Evolutionary conservation across 2,797 vertebrate species (phyloP), one percentile per base, ranked within the genome.

Genomic region (Selene dorsalis): DNA sequence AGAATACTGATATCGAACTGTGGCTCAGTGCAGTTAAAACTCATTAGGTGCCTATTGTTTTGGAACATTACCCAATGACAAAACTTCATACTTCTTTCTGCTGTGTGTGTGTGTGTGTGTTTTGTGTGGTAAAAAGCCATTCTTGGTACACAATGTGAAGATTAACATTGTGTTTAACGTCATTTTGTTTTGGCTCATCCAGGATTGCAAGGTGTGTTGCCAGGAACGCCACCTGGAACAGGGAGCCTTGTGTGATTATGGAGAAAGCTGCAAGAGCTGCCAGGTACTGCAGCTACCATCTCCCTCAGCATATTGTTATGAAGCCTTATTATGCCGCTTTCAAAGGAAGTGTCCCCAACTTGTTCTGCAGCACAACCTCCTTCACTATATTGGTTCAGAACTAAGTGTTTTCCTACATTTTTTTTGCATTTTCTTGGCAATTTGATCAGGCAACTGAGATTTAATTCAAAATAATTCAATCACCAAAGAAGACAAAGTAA

Each of bases 141-240:
- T 72, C 10, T 63, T 59, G 20, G 32, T 38, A 47, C 38, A 74
- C 50, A 83, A 81, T 78, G 67, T 68, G 47, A 73, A 61, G 45
- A 84, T 73, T 72, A 83, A 77, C 71, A 75, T 75, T 52, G 43
- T 75, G 77, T 82, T 86, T 80, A 71, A 69, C 24, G 26, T 86
- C 78, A 62, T 14, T 84, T 84, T 87, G 75, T 84, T 75, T 87
- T 82, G 79, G 75, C 75, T 81, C 76, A 45, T 84, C 39, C 75
- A 73, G 71, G 73, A 77, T 64, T 50, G 67, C 35, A 62, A 38
- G 32, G 61, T 73, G 58, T 41, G 30, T 58, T 81, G 84, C 85
- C 85, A 88, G 72, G 58, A 84, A 84, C 70, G 65, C 77, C 88
- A 87, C 80, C 82, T 90, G 88, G 73, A 87, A 80, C 75, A 67